A percentile compares a stretch with the other conserved stretches of the same genome.
These are phyloP conservation scores for Chiloscyllium punctatum DNA, from an alignment of 2,797 vertebrate species.

Conservation along the genomic window DNA sequence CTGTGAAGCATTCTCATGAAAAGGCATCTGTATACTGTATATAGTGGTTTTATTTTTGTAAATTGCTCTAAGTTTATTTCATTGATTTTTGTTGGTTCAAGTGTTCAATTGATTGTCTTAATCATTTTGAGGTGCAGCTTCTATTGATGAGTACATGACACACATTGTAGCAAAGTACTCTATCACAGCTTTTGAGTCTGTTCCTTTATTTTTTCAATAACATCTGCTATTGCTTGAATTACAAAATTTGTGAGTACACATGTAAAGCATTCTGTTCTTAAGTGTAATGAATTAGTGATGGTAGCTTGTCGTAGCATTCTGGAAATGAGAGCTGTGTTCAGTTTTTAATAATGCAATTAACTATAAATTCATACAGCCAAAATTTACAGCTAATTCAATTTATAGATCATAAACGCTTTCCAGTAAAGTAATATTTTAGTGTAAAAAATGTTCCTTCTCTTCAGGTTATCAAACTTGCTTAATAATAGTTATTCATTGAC, in stretches of 20 bases:
- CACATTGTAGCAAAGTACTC: not conserved
- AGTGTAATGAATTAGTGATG: not conserved
- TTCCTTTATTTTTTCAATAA: not conserved
- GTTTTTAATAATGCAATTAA: conserved; percentile 17
- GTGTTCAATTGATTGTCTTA: not conserved
- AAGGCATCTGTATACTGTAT: not conserved
- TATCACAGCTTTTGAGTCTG: not conserved
- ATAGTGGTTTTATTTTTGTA: not conserved
- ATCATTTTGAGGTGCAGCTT: not conserved
- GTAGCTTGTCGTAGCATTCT: not conserved
- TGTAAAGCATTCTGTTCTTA: not conserved
- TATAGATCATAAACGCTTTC: too few species aligned
- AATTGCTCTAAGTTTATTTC: not conserved
- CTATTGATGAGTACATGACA: not conserved
- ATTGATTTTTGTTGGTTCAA: not conserved
- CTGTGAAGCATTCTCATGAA: not conserved
- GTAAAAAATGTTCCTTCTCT: not conserved
- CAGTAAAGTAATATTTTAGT: not conserved
- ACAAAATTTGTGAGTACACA: not conserved
- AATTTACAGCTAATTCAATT: not conserved
- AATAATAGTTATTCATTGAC: not conserved
- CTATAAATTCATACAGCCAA: conserved; percentile 12
- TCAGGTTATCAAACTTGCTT: not conserved
- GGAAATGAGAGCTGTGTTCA: not conserved
- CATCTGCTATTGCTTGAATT: conserved; percentile 18